These are phyloP conservation scores for Junco hyemalis DNA, from an alignment of 2,113 vertebrate genomes.

Conservation along the genomic window DNA sequence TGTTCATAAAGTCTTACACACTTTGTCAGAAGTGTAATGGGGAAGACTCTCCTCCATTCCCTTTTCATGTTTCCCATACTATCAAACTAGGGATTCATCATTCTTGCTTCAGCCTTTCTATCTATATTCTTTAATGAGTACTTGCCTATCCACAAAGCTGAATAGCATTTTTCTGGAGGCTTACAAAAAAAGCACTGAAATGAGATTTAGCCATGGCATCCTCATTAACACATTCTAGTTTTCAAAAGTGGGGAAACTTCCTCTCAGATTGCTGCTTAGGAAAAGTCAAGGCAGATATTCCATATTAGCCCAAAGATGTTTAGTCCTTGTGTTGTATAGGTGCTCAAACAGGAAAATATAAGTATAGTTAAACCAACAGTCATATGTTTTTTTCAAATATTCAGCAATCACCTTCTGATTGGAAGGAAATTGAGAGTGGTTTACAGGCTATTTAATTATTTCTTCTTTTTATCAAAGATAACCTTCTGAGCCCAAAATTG, in stretches of 20 bases:
- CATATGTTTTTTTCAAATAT: background rate
- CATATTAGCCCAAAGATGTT: background rate
- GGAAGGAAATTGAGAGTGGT: background rate
- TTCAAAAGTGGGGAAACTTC: background rate
- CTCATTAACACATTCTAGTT: background rate
- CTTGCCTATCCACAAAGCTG: background rate
- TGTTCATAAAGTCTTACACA: background rate
- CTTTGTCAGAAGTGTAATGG: background rate
- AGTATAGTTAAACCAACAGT: background rate
- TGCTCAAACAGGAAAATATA: background rate
- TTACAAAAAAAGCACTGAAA: background rate
- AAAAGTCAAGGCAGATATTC: background rate
- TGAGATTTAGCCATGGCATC: background rate
- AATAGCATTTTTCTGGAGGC: background rate
- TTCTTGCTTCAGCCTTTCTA: background rate
- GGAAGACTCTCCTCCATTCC: background rate
- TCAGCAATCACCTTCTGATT: background rate
- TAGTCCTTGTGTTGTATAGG: background rate
- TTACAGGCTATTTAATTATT: background rate
- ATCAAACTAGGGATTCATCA: background rate
- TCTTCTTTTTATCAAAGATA: background rate
- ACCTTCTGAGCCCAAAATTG: accelerated
- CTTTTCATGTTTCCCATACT: background rate
- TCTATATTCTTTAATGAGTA: background rate
- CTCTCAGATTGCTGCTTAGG: background rate